Percentiles rank a stretch among this genome's conserved stretches.
Conservation (phyloP, 2,888 invertebrate genomes). For the Brachylomia viminalis region DNA sequence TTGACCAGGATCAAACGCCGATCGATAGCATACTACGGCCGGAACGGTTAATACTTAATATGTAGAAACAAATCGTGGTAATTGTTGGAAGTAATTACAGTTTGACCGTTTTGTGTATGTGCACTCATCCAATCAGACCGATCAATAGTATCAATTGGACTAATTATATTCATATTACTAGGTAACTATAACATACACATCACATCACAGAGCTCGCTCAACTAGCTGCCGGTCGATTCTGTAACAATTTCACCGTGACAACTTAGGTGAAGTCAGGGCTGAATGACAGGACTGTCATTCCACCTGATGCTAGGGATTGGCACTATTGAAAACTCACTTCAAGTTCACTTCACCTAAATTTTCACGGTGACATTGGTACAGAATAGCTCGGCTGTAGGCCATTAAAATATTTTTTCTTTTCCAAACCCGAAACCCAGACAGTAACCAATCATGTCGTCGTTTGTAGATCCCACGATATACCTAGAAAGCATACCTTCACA, state of each 20-base stretch:
- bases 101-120: background rate
- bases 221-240: too few species aligned
- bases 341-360: too few species aligned
- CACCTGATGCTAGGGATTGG: too few species aligned
- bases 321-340: too few species aligned
- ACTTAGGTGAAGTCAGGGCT: too few species aligned
- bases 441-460: conserved; percentile 26
- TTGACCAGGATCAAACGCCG: background rate
- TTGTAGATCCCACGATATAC: background rate
- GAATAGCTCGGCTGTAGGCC: too few species aligned
- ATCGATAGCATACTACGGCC: background rate
- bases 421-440: background rate
- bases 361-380: too few species aligned
- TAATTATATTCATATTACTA: background rate
- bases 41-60: background rate
- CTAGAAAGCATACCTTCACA: background rate
- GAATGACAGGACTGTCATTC: too few species aligned
- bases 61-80: background rate
- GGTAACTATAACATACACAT: too few species aligned
- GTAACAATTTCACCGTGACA: too few species aligned
- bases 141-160: background rate
- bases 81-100: background rate
- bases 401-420: background rate
- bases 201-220: background rate
- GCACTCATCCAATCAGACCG: background rate